Evolutionary conservation across 2,113 vertebrate species (phyloP).

Genomic region (Australoheros scitulus): DNA sequence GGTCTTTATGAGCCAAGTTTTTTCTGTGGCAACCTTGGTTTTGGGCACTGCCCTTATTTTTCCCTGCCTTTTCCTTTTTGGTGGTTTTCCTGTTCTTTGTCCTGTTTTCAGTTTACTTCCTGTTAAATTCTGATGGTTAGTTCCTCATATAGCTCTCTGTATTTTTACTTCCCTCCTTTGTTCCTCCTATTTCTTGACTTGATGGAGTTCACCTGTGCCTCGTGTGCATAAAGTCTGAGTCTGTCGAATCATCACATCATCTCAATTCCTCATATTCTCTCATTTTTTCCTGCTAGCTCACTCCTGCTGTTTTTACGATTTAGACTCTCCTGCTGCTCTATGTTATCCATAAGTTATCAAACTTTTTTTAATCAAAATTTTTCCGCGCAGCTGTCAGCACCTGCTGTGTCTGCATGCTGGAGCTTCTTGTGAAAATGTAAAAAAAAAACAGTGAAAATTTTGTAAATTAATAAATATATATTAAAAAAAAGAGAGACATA

Average conservation of each 20-base stretch:
- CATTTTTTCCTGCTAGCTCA: not conserved
- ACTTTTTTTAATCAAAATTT: not conserved
- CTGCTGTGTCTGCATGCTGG: not conserved
- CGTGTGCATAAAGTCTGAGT: not conserved
- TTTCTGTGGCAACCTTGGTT: too few relatives aligned
- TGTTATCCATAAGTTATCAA: not conserved
- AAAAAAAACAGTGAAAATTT: accelerated
- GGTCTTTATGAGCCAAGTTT: not conserved
- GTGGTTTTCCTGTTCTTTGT: too few relatives aligned
- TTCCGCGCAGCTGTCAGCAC: not conserved
- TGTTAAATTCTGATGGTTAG: not conserved
- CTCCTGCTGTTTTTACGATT: too few relatives aligned
- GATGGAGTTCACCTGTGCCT: accelerated
- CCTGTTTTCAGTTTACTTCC: not conserved
- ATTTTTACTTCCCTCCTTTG: not conserved
- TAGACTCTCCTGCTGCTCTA: not conserved
- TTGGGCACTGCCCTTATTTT: too few relatives aligned
- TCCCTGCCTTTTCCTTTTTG: too few relatives aligned
- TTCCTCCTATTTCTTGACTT: not conserved
- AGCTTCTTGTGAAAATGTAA: not conserved
- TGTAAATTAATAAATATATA: not conserved
- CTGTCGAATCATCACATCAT: not conserved
- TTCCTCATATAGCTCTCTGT: not conserved
- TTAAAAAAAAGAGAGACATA: slow-evolving; percentile 46
- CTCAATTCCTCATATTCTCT: not conserved